Evolutionary conservation across 2,888 invertebrate species (phyloP).

Genomic region (Panopea generosa): DNA sequence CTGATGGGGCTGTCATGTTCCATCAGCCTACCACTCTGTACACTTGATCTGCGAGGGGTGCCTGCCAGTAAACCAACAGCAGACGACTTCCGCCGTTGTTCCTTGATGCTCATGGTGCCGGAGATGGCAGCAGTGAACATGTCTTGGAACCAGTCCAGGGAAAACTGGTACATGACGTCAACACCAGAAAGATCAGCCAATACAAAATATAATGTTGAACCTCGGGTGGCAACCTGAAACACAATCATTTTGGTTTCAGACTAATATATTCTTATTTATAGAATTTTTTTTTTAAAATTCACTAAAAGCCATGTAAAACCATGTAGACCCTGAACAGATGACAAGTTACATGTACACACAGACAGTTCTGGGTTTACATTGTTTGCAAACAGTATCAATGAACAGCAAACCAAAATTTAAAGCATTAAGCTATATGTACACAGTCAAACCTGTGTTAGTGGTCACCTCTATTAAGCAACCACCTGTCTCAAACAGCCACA

Average conservation of each 20-base stretch:
- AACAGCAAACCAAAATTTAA: too few relatives aligned
- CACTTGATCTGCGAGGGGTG: constrained; percentile 59
- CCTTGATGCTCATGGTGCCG: constrained; percentile 57
- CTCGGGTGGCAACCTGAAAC: constrained; percentile 83
- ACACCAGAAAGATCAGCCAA: constrained; percentile 83
- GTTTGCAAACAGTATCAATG: too few relatives aligned
- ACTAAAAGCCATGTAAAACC: too few relatives aligned
- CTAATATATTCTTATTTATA: too few relatives aligned
- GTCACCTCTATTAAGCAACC: too few relatives aligned
- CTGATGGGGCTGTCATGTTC: constrained; percentile 1
- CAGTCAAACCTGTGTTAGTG: too few relatives aligned
- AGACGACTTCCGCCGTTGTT: constrained; percentile 37
- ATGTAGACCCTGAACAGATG: too few relatives aligned
- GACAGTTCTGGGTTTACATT: too few relatives aligned
- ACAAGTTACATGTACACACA: too few relatives aligned
- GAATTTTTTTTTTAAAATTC: too few relatives aligned
- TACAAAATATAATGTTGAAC: constrained; percentile 84
- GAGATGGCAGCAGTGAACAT: constrained; percentile 82
- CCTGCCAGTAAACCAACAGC: constrained; percentile 40
- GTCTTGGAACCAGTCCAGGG: constrained; percentile 84
- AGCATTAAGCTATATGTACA: too few relatives aligned
- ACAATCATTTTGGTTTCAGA: neutral
- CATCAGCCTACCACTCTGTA: constrained; percentile 30
- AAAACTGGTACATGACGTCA: constrained; percentile 85
- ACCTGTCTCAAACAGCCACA: too few relatives aligned